These are phyloP conservation scores for Dryobotodes eremita DNA, from an alignment of 2,888 invertebrate species.

Conservation along the genomic window DNA sequence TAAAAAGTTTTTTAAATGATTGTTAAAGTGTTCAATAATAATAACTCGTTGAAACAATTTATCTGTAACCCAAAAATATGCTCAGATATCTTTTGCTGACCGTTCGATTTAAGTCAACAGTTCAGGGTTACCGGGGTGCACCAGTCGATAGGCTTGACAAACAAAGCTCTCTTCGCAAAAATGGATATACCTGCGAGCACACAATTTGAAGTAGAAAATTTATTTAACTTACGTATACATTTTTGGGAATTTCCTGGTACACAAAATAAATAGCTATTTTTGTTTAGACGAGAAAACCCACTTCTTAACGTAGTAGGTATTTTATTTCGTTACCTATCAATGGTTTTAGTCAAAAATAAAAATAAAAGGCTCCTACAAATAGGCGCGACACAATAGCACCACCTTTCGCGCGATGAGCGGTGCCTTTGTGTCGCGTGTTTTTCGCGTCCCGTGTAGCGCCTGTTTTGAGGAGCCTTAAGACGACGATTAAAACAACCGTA, in stretches of 20 bases:
- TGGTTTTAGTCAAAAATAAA: neutral
- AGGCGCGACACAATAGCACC: no score
- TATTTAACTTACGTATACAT: neutral
- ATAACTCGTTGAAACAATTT: neutral
- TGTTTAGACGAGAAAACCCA: no score
- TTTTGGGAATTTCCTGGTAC: neutral
- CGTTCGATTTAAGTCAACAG: neutral
- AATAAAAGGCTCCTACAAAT: no score
- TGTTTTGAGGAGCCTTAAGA: no score
- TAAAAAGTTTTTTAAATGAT: neutral
- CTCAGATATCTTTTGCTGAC: neutral
- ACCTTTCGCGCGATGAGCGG: no score
- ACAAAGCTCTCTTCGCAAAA: conserved; percentile 1
- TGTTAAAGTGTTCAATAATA: neutral
- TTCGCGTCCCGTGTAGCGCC: no score
- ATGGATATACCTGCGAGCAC: neutral
- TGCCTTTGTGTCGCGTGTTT: no score
- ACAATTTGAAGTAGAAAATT: neutral
- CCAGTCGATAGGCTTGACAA: conserved; percentile 8
- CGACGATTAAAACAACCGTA: neutral
- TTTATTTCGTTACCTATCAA: neutral
- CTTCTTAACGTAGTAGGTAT: neutral
- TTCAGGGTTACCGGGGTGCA: conserved; percentile 5
- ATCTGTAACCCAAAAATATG: neutral
- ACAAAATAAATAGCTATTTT: neutral